These are phyloP conservation scores for Xenentodon cancila DNA, from an alignment of 2,797 vertebrate genomes.

Conservation along the genomic window DNA sequence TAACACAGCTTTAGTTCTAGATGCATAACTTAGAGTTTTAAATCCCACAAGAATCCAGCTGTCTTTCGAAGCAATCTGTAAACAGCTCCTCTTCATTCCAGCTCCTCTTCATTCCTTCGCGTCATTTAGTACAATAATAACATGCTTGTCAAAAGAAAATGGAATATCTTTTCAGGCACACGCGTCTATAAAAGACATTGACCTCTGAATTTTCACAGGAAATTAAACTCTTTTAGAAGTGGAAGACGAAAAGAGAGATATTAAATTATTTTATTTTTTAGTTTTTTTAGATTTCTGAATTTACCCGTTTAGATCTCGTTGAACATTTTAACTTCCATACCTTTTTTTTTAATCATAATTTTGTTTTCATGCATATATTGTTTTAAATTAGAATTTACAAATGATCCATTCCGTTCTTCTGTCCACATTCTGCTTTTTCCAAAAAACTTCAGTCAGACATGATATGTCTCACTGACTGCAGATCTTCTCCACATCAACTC, in stretches of 20 bases:
- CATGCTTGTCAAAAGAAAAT: background rate
- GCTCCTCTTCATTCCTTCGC: background rate
- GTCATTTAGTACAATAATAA: background rate
- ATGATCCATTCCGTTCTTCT: no score
- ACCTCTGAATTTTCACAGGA: background rate
- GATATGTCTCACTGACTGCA: background rate
- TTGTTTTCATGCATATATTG: background rate
- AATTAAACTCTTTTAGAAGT: no score
- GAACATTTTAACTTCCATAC: background rate
- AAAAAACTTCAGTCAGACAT: no score
- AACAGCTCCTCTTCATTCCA: background rate
- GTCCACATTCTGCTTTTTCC: no score
- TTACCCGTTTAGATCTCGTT: no score
- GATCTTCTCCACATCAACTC: slow-evolving; percentile 11
- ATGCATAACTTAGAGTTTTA: background rate
- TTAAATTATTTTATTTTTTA: no score
- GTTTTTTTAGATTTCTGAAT: no score
- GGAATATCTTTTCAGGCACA: background rate
- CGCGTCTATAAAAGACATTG: background rate
- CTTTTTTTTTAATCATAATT: background rate
- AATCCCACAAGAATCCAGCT: background rate
- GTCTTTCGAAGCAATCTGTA: background rate
- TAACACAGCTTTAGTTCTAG: no score
- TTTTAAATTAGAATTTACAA: no score
- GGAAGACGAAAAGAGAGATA: no score